phyloP scores from a whole-genome alignment of 2,888 invertebrate species.

The Hirtodrosophila confusa region DNA sequence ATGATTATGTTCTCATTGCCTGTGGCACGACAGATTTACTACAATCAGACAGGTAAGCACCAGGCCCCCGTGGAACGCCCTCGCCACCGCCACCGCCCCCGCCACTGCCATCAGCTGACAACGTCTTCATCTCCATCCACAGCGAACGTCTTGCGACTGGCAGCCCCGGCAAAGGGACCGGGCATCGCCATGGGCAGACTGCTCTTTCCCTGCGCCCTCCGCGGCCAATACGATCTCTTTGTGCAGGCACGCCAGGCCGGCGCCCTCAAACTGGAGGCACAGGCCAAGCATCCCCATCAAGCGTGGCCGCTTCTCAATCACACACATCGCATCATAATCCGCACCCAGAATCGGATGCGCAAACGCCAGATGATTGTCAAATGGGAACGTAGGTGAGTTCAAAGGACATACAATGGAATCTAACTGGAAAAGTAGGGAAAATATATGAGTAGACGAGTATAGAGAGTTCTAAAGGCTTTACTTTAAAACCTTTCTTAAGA shows the following conservation, averaged over 20 bases:
- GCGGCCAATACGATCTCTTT: constrained; percentile 83
- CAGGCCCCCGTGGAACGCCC: not conserved
- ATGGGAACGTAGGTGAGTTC: constrained; percentile 79
- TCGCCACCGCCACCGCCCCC: not conserved
- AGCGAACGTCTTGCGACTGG: constrained; percentile 81
- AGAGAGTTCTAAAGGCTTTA: too few relatives aligned
- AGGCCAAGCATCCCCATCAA: constrained; percentile 81
- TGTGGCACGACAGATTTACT: constrained; percentile 82
- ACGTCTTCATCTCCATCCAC: constrained; percentile 23
- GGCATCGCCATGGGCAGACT: constrained; percentile 57
- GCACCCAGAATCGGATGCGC: constrained; percentile 83
- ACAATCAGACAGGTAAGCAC: constrained; percentile 83
- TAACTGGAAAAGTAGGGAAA: not conserved
- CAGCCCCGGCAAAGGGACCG: constrained; percentile 52
- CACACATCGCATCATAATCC: constrained; percentile 81
- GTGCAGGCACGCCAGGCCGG: constrained; percentile 80
- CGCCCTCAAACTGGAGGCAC: constrained; percentile 81
- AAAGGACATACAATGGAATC: not conserved
- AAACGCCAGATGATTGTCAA: constrained; percentile 84
- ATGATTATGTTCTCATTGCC: constrained; percentile 82
- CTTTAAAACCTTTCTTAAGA: too few relatives aligned
- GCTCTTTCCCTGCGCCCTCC: constrained; percentile 82
- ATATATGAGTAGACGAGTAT: too few relatives aligned
- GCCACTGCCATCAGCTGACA: not conserved
- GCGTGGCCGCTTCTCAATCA: constrained; percentile 83